Evolutionary conservation across 2,888 invertebrate genomes (phyloP).

Genomic region (Caenorhabditis doughertyi): DNA sequence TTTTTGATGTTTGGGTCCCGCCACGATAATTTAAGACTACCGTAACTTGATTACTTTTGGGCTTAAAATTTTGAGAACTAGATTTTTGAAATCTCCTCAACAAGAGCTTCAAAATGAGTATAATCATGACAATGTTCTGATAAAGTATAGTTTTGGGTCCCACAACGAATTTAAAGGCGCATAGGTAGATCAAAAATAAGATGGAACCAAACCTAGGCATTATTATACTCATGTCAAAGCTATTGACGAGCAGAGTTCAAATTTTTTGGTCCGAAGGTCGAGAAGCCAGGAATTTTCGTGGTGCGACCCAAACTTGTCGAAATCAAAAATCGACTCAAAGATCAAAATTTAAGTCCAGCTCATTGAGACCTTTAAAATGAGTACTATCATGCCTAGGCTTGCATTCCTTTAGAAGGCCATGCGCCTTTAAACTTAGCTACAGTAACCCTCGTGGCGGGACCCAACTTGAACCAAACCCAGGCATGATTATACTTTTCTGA

Average conservation of each 20-base stretch:
- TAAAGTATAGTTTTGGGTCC: conserved; percentile 8
- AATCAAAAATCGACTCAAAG: no score
- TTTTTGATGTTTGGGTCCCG: no score
- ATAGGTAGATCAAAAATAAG: not conserved
- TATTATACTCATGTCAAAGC: not conserved
- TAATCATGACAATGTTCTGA: not conserved
- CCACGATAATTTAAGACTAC: no score
- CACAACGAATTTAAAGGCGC: no score
- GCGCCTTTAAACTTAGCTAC: no score
- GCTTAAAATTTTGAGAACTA: conserved; percentile 84
- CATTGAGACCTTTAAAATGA: no score
- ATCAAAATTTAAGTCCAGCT: no score
- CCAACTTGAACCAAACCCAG: no score
- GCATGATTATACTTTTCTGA: not conserved
- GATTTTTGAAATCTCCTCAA: not conserved
- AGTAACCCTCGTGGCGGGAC: no score
- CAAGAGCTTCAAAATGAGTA: not conserved
- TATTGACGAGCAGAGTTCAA: not conserved
- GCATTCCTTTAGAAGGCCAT: no score
- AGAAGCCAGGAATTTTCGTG: not conserved
- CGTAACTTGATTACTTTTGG: not conserved
- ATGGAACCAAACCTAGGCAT: not conserved
- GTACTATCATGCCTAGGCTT: no score
- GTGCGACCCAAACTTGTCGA: no score
- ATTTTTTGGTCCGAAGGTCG: not conserved